Evolutionary conservation across 2,888 invertebrate genomes (phyloP).

Genomic region (Isoperla grammatica): DNA sequence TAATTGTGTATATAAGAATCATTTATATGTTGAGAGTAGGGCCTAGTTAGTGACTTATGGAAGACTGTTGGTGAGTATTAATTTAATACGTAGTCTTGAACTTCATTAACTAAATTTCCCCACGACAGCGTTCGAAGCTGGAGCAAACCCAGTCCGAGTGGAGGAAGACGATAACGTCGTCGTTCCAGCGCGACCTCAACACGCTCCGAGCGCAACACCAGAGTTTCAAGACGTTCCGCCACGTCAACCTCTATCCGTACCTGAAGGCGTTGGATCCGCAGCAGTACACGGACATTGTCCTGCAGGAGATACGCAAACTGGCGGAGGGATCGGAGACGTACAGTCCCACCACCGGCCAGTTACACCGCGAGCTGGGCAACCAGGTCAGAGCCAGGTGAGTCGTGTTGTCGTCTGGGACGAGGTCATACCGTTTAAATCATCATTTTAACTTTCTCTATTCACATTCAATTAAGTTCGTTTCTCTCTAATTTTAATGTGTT

Average conservation of each 20-base stretch:
- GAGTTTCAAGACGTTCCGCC: conserved; percentile 48
- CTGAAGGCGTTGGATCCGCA: conserved; percentile 53
- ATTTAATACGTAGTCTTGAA: no score
- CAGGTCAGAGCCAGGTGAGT: conserved; percentile 58
- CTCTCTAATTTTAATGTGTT: neutral
- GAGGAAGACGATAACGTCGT: conserved; percentile 55
- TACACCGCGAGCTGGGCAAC: conserved; percentile 62
- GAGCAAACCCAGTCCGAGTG: conserved; percentile 58
- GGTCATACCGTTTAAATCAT: no score
- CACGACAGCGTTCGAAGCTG: conserved; percentile 55
- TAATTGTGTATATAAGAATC: no score
- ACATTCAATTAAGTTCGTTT: no score
- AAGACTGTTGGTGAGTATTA: no score
- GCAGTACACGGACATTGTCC: conserved; percentile 45
- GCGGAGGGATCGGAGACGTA: conserved; percentile 75
- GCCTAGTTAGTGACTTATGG: no score
- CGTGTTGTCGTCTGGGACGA: no score
- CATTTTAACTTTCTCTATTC: no score
- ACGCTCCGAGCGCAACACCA: conserved; percentile 56
- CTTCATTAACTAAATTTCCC: no score
- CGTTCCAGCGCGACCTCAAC: conserved; percentile 64
- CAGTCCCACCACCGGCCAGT: conserved; percentile 60
- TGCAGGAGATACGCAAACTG: conserved; percentile 61
- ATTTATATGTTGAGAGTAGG: no score
- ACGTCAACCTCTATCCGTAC: conserved; percentile 65